These are phyloP conservation scores for Rugalucina vietnamica DNA, from an alignment of 2,888 invertebrate species.

Conservation along the genomic window DNA sequence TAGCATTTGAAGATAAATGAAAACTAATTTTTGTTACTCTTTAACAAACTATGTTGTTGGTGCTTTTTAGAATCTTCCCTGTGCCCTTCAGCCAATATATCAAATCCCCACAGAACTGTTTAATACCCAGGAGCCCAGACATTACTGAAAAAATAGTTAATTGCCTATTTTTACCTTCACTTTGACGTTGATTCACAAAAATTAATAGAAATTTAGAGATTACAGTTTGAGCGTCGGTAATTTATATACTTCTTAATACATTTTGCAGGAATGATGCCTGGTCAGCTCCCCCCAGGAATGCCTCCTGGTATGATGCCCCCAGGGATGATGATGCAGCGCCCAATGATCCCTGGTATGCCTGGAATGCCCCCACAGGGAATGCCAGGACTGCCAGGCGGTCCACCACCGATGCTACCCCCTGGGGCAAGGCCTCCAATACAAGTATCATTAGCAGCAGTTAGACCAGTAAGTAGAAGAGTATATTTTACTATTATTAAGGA, in stretches of 20 bases:
- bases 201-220: background rate
- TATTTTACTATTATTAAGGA: no score
- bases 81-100: no score
- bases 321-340: constrained; percentile 73
- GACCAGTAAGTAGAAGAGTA: constrained; percentile 43
- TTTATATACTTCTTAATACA: no score
- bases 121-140: no score
- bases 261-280: constrained; percentile 44
- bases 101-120: no score
- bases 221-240: no score
- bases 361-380: constrained; percentile 60
- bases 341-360: constrained; percentile 43
- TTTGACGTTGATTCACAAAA: background rate
- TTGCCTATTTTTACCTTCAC: background rate
- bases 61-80: no score
- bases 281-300: constrained; percentile 60
- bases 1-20: no score
- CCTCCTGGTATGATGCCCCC: constrained; percentile 64
- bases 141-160: no score
- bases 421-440: constrained; percentile 30
- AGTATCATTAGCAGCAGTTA: constrained; percentile 27
- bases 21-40: no score
- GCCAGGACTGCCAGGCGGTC: constrained; percentile 62
- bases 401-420: constrained; percentile 48
- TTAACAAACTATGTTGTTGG: no score